Percentiles rank a stretch among this genome's conserved stretches.
Conservation (phyloP, 2,797 vertebrate species). For the Ctenosaura bakeri region DNA sequence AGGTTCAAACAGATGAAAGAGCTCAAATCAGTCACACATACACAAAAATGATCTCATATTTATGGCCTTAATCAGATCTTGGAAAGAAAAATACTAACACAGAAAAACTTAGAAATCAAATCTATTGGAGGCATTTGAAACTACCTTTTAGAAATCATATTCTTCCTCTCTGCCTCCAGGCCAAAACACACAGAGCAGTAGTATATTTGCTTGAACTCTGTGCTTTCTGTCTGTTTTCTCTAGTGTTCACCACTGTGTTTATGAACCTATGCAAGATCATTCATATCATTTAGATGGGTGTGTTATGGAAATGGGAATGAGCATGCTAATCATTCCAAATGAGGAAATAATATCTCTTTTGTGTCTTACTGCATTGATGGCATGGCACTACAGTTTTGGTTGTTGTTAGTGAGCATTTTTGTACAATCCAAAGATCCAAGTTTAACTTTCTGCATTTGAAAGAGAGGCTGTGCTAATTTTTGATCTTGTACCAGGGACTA, state of each 20-base stretch:
- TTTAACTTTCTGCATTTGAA: neutral
- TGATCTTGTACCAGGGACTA: neutral
- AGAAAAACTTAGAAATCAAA: neutral
- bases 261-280: neutral
- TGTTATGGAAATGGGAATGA: neutral
- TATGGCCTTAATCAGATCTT: neutral
- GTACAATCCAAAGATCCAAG: neutral
- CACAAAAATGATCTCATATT: constrained; percentile 55
- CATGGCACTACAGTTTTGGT: neutral
- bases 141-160: constrained; percentile 23
- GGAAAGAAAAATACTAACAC: constrained; percentile 11
- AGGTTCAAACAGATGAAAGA: constrained; percentile 49
- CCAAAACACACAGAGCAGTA: neutral
- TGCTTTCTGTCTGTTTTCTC: neutral
- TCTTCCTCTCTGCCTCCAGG: neutral
- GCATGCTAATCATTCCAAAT: neutral
- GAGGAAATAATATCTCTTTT: neutral
- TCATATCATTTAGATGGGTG: neutral
- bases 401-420: neutral
- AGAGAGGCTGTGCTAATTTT: neutral
- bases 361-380: neutral
- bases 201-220: neutral
- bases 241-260: neutral
- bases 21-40: constrained; percentile 51
- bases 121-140: neutral